Evolutionary conservation across 2,888 invertebrate genomes (phyloP).

Genomic region (Gryllus longicercus): DNA sequence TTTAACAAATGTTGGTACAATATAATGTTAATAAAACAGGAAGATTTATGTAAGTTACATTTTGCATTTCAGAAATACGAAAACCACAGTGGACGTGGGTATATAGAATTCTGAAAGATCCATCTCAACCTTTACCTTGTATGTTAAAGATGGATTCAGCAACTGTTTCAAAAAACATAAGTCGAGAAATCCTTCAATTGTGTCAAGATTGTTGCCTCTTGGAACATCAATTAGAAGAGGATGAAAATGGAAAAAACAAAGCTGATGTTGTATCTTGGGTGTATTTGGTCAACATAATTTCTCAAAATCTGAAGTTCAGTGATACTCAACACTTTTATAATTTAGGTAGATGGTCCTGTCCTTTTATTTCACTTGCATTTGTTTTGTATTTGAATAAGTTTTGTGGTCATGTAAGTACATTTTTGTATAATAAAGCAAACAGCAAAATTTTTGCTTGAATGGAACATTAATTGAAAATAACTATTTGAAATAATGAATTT

Average conservation of each 20-base stretch:
- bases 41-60: not conserved
- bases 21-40: not conserved
- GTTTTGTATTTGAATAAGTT: too few species aligned
- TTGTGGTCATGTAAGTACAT: too few species aligned
- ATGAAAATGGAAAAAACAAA: not conserved
- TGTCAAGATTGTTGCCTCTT: conserved; percentile 45
- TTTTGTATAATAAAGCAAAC: not conserved
- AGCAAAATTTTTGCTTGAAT: not conserved
- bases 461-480: too few species aligned
- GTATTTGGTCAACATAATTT: conserved; percentile 49
- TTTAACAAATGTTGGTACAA: not conserved
- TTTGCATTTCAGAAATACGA: not conserved
- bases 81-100: conserved; percentile 43
- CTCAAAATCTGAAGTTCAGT: conserved; percentile 51
- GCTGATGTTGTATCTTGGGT: conserved; percentile 46
- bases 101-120: conserved; percentile 43
- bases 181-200: conserved; percentile 45
- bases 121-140: conserved; percentile 42
- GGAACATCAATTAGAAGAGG: conserved; percentile 44
- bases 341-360: conserved; percentile 47
- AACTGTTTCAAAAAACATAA: conserved; percentile 39
- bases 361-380: too few species aligned
- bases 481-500: too few species aligned
- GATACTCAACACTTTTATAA: conserved; percentile 57
- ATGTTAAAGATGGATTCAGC: conserved; percentile 41